Evolutionary conservation across 1,140 invertebrate species (phyloP), one percentile per base, ranked within the genome.

Genomic region (Battus philenor): DNA sequence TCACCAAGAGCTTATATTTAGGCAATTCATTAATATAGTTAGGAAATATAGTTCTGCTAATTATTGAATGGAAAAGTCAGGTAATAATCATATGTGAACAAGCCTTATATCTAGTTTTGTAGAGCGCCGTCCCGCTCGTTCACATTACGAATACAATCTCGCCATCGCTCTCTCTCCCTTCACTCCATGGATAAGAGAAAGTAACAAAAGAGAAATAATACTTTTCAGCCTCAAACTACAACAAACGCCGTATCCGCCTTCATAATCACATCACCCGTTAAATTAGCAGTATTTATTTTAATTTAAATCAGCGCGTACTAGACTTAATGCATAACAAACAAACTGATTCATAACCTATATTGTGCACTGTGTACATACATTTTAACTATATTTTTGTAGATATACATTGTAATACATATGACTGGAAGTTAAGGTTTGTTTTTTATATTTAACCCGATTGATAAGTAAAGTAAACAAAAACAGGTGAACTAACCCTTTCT

Each of bases 401-500:
- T 41, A 10, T 17, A 30, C 5, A 11, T 11, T 30, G 11, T 15
- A 27, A 12, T 15, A 16, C 17, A 8, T 29, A 22, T 4, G n/a
- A n/a, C n/a, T n/a, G 6, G 24, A 41, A 17, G 26, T n/a, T n/a
- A 41, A 41, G 29, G 22, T 30, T 13, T 44, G 32, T 12, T 33
- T 29, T 15, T 38, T 27, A 45, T 27, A 50, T 9, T 22, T 30
- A 50, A 27, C 29, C 24, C 8, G 18, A 9, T 29, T 41, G 27
- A 49, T 29, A 58, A 56, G 49, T 39, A 50, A 65, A 65, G 68
- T 78, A 84, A 81, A 78, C 74, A 84, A 78, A 78, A 74, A 79
- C 68, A 80, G 62, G 63, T 65, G 71, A 81, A 84, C 77, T 82
- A 72, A 82, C 80, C 80, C 80, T 80, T 82, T 81, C 80, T 81